phyloP scores from a whole-genome alignment of 2,113 vertebrate genomes.

The Elephantulus edwardii region DNA sequence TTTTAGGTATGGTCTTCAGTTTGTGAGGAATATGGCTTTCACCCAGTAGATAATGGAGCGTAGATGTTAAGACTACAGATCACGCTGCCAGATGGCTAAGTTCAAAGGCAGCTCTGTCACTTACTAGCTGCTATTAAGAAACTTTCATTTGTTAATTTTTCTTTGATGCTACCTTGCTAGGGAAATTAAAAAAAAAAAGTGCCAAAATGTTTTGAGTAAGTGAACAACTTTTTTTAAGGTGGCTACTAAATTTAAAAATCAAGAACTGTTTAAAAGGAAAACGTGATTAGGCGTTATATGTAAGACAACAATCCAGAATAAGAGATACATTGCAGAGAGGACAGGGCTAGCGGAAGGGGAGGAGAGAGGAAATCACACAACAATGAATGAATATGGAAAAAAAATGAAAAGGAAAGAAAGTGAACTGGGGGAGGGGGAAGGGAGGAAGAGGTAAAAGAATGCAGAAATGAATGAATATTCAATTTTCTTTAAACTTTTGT shows the following conservation, averaged over 20 bases:
- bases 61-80: not conserved
- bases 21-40: not conserved
- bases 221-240: not conserved
- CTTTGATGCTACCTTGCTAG: not conserved
- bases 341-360: no score
- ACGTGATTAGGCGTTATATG: no score
- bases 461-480: no score
- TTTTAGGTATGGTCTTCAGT: not conserved
- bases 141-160: constrained; percentile 18
- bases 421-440: no score
- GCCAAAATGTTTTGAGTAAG: not conserved
- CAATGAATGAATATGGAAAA: no score
- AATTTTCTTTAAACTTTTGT: no score
- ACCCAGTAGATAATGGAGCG: not conserved
- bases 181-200: not conserved
- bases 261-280: no score
- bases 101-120: not conserved
- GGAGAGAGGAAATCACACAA: no score
- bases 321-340: no score
- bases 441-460: no score
- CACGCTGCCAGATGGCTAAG: not conserved
- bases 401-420: no score
- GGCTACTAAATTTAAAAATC: not conserved
- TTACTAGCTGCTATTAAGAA: not conserved
- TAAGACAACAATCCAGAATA: no score